Percentiles rank a stretch among this genome's conserved stretches.
Conservation (phyloP, 2,797 vertebrate genomes). For the Muscicapa striata region DNA sequence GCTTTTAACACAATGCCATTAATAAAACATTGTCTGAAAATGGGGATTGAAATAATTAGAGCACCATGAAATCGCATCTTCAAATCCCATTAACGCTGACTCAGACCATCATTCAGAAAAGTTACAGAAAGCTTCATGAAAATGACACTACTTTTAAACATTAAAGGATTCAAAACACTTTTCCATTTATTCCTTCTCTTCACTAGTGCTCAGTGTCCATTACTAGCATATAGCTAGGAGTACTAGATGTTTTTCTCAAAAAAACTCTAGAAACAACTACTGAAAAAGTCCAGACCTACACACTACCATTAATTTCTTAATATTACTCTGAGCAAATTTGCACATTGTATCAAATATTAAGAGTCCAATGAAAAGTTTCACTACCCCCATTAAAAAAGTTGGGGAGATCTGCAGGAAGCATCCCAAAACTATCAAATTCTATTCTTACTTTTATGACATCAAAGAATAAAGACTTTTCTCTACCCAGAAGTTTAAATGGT, state of each 20-base stretch:
- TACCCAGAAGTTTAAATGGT: constrained; percentile 19
- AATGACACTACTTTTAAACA: background rate
- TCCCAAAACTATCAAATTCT: background rate
- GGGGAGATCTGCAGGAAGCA: background rate
- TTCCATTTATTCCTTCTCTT: background rate
- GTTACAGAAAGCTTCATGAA: background rate
- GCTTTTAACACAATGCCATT: constrained; percentile 49
- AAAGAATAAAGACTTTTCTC: background rate
- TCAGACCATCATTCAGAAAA: constrained; percentile 29
- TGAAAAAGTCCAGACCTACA: background rate
- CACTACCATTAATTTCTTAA: background rate
- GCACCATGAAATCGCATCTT: constrained; percentile 34
- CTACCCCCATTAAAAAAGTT: background rate
- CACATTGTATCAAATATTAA: background rate
- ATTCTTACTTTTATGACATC: background rate
- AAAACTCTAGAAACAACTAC: background rate
- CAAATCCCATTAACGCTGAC: constrained; percentile 49
- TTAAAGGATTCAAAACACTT: background rate
- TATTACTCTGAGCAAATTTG: background rate
- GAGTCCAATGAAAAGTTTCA: background rate
- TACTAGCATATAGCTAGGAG: background rate
- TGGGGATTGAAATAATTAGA: constrained; percentile 57
- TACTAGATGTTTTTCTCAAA: background rate
- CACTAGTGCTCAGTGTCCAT: background rate
- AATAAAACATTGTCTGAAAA: constrained; percentile 54